Conservation (phyloP, 2,888 invertebrate genomes). For the Exocentrus adspersus region DNA sequence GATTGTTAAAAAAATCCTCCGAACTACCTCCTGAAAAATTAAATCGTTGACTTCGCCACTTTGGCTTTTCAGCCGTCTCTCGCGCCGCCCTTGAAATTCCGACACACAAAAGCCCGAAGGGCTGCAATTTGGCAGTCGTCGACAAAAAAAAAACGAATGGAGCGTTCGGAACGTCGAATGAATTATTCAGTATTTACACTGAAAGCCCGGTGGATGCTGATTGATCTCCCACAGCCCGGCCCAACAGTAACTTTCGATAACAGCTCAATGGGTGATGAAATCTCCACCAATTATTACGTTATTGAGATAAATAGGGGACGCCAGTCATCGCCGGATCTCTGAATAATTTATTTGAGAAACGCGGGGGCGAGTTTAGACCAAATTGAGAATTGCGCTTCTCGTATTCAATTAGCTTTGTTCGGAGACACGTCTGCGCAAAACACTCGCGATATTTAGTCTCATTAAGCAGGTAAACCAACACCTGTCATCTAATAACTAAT, state of each 20-base stretch:
- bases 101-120: constrained; percentile 18
- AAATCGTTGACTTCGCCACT: too few relatives aligned
- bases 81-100: background rate
- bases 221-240: background rate
- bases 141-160: constrained; percentile 35
- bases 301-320: background rate
- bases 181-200: constrained; percentile 39
- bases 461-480: constrained; percentile 48
- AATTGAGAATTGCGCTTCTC: constrained; percentile 15
- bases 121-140: constrained; percentile 34
- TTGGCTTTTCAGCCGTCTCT: background rate
- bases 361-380: too few relatives aligned
- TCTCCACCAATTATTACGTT: background rate
- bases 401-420: constrained; percentile 1
- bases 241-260: background rate
- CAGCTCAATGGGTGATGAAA: background rate
- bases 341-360: constrained; percentile 1
- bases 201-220: background rate
- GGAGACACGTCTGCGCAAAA: constrained; percentile 14
- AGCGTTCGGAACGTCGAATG: constrained; percentile 31
- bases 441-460: constrained; percentile 33
- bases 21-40: too few relatives aligned
- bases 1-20: too few relatives aligned
- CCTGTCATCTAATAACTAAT: constrained; percentile 59
- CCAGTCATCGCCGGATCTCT: background rate